phyloP scores from a whole-genome alignment of 2,113 vertebrate genomes.

The Redunca redunca region DNA sequence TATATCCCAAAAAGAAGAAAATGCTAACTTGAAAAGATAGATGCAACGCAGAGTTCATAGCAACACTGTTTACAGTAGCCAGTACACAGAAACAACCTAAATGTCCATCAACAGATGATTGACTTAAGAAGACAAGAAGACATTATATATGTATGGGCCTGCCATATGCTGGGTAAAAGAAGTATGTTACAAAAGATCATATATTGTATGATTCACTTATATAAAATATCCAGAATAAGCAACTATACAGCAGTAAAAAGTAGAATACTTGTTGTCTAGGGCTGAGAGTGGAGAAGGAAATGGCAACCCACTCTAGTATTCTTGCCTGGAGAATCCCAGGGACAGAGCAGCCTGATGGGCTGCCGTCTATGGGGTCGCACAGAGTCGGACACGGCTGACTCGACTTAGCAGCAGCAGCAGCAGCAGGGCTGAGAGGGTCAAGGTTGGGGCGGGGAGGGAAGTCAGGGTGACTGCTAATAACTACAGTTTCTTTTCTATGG shows the following conservation, averaged over 20 bases:
- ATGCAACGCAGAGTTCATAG: background rate
- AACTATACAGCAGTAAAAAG: background rate
- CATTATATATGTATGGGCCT: background rate
- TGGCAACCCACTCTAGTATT: too few relatives aligned
- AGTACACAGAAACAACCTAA: background rate
- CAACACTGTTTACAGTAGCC: background rate
- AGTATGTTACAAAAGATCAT: background rate
- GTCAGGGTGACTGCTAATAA: background rate
- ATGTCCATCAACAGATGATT: background rate
- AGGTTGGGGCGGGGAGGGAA: fast-evolving
- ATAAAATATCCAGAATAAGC: background rate
- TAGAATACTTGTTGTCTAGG: background rate
- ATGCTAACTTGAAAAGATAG: background rate
- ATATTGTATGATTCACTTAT: background rate
- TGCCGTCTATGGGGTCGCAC: too few relatives aligned
- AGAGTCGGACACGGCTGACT: too few relatives aligned
- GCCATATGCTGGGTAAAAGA: background rate
- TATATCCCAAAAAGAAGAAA: background rate
- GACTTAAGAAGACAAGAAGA: background rate
- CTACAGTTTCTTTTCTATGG: background rate
- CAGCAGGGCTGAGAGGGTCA: background rate
- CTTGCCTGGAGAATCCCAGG: too few relatives aligned
- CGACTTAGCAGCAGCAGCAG: too few relatives aligned
- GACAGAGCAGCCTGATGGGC: too few relatives aligned
- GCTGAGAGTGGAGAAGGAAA: background rate